Conservation (phyloP, 2,797 vertebrate genomes). For the Gallinago solitaria region DNA sequence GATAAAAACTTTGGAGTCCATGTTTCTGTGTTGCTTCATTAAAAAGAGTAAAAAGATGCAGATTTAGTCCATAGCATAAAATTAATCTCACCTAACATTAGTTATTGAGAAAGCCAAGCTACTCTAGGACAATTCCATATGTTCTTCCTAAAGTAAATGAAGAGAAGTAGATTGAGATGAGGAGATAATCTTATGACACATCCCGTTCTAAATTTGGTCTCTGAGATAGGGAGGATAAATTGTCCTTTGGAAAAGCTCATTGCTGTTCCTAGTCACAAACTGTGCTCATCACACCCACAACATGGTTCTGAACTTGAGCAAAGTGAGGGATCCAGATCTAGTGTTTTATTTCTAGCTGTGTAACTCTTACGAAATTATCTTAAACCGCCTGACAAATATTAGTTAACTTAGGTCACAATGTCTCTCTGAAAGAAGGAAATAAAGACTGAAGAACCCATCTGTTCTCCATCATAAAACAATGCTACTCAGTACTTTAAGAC, state of each 20-base stretch:
- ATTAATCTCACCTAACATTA: not conserved
- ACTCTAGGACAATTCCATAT: not conserved
- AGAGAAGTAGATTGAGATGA: not conserved
- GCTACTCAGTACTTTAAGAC: not conserved
- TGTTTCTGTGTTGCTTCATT: not conserved
- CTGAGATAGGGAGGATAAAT: not conserved
- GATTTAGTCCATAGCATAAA: not conserved
- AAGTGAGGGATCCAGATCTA: not conserved
- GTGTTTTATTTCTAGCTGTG: slow-evolving; percentile 18
- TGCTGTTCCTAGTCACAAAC: not conserved
- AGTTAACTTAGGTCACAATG: not conserved
- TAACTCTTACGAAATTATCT: not conserved
- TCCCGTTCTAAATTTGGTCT: slow-evolving; percentile 22
- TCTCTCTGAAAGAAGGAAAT: not conserved
- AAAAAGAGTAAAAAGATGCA: not conserved
- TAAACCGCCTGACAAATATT: slow-evolving; percentile 4
- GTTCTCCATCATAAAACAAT: not conserved
- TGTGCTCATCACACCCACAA: slow-evolving; percentile 32
- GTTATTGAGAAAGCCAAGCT: not conserved
- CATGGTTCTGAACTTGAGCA: slow-evolving; percentile 12
- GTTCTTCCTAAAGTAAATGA: not conserved
- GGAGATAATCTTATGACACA: slow-evolving; percentile 35
- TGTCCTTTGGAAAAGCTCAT: slow-evolving; percentile 42
- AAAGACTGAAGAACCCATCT: not conserved
- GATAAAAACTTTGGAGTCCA: not conserved